A percentile compares a stretch with the other conserved stretches of the same genome.
Evolutionary conservation across 2,888 invertebrate species (phyloP).

Genomic region (Villa cingulata): DNA sequence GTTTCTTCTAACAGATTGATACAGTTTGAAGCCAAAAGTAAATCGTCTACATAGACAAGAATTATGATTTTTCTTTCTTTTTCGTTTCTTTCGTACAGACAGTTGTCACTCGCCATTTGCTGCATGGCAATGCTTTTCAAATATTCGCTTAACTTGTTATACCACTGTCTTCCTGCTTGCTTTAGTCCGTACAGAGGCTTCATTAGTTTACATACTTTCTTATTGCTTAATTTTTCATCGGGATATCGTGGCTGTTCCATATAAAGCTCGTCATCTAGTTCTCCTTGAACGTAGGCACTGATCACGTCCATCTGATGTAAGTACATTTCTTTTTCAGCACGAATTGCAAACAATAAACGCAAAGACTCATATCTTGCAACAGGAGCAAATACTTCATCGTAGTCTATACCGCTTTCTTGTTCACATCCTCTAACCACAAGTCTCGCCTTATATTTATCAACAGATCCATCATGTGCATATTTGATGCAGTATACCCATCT

Average conservation of each 20-base stretch:
- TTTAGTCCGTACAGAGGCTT: constrained; percentile 1
- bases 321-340: not conserved
- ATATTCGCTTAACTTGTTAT: not conserved
- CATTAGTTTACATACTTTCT: not conserved
- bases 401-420: not conserved
- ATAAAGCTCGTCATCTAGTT: not conserved
- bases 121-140: not conserved
- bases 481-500: not conserved
- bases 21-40: too few relatives aligned
- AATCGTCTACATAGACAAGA: not conserved
- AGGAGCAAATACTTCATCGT: not conserved
- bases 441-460: not conserved
- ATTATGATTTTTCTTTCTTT: constrained; percentile 1
- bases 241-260: not conserved
- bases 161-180: not conserved
- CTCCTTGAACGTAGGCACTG: not conserved
- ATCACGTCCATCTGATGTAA: not conserved
- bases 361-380: not conserved
- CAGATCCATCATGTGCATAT: not conserved
- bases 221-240: not conserved
- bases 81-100: not conserved
- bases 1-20: too few relatives aligned
- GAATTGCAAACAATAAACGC: not conserved
- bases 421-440: not conserved
- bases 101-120: not conserved